Evolutionary conservation across 1,140 invertebrate genomes (phyloP), one percentile per base, ranked within the genome.

Genomic region (Diachasma alloeum): DNA sequence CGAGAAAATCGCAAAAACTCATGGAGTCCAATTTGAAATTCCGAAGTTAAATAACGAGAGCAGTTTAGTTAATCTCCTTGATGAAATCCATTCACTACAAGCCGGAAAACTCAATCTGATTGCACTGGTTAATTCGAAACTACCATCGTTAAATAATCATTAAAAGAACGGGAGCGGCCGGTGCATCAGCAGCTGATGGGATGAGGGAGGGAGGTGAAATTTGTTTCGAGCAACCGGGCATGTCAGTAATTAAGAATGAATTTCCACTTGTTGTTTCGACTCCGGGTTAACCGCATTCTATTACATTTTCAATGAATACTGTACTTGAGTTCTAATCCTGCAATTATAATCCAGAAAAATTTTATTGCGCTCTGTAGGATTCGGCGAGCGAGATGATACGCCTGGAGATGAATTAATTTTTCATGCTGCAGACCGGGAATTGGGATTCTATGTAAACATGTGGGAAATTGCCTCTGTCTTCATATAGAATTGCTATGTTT

Each of bases 61-160:
- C 6, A 19, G n/a, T 56, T 22, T 22, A 56, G 19, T 56, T 56
- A 56, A 19, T 56, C 48, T 19, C n/a, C 19, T 19, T 56, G 48
- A 56, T 56, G 48, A 56, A 56, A 56, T 56, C 2, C 48, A 56
- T 22, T 56, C n/a, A 19, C 19, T 56, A 48, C 44, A 48, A 3
- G 3, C 48, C 13, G 48, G n/a, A 10, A 56, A 56, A 17, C 48
- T 56, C 48, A 17, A 56, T 19, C 48, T 56, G 48, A 42, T 42
- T 42, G 39, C 10, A 42, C 39, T 42, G 10, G 39, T 42, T 42
- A 42, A 42, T 42, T 42, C 39, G 39, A 42, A 81, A 76, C 44
- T 70, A 73, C 39, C 79, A 80, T 81, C 80, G 77, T 83, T 83
- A 83, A 83, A 83, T 80, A 82, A 80, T 81, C 80, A 83, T 83